These are phyloP conservation scores for Linhomoeus sp. DNA, from an alignment of 2,888 invertebrate genomes.

Conservation along the genomic window DNA sequence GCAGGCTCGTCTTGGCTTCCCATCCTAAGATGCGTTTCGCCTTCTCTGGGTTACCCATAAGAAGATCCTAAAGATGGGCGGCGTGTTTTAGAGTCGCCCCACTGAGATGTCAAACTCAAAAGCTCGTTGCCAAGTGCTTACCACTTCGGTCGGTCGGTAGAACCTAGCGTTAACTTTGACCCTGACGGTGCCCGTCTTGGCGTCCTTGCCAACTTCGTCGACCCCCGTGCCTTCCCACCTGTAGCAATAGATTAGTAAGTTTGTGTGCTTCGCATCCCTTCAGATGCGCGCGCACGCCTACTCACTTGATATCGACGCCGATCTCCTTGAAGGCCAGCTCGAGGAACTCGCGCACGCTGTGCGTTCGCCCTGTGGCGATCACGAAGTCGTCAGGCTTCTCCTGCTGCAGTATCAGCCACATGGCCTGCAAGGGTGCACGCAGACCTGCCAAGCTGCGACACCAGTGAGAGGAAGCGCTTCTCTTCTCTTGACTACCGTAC, in stretches of 20 bases:
- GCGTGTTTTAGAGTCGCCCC: too few relatives aligned
- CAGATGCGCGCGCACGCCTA: slow-evolving; percentile 1
- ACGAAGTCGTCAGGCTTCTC: slow-evolving; percentile 81
- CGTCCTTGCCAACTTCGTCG: slow-evolving; percentile 58
- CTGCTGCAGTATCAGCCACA: slow-evolving; percentile 98
- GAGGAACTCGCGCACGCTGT: slow-evolving; percentile 89
- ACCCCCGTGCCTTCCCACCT: slow-evolving; percentile 69
- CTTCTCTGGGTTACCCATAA: slow-evolving; percentile 81
- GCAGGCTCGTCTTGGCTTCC: slow-evolving; percentile 58
- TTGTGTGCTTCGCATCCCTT: too few relatives aligned
- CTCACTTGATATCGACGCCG: slow-evolving; percentile 46
- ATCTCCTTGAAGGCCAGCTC: slow-evolving; percentile 68
- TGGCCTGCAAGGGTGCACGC: slow-evolving; percentile 44
- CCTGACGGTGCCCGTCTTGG: slow-evolving; percentile 49
- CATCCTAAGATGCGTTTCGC: slow-evolving; percentile 68
- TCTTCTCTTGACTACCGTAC: too few relatives aligned
- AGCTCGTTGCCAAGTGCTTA: slow-evolving; percentile 17
- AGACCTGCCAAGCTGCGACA: too few relatives aligned
- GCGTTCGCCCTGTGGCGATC: slow-evolving; percentile 80
- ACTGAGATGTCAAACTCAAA: not conserved
- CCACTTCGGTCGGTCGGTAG: slow-evolving; percentile 90
- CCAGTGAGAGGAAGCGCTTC: too few relatives aligned
- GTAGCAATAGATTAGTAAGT: slow-evolving; percentile 8
- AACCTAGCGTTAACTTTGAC: slow-evolving; percentile 77
- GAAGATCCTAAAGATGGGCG: slow-evolving; percentile 40